phyloP scores from a whole-genome alignment of 2,113 vertebrate genomes.

The Lates calcarifer region DNA sequence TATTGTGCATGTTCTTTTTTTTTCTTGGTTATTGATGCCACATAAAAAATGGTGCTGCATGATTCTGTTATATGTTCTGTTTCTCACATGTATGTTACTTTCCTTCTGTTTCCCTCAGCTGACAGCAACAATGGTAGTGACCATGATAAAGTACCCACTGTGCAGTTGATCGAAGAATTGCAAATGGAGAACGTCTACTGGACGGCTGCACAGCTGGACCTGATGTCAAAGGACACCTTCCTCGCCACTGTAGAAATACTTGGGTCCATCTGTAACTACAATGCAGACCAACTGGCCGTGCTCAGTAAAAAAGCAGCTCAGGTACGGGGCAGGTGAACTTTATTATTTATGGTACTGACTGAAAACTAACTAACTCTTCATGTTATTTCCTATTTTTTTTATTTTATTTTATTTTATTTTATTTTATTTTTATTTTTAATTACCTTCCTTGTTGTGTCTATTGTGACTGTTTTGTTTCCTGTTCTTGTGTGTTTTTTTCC shows the following conservation, averaged over 20 bases:
- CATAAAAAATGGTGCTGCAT: neutral
- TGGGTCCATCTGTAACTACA: conserved; percentile 63
- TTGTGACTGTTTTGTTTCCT: too few species aligned
- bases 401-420: too few species aligned
- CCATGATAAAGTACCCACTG: conserved; percentile 19
- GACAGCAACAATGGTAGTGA: too few species aligned
- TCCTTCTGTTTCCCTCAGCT: conserved; percentile 16
- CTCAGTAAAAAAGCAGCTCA: conserved; percentile 66
- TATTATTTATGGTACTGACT: too few species aligned
- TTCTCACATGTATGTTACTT: neutral
- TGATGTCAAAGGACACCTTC: conserved; percentile 66
- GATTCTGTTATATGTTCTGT: neutral
- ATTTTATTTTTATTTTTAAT: too few species aligned
- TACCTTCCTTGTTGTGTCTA: too few species aligned
- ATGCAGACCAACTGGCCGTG: conserved; percentile 61
- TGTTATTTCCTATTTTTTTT: neutral
- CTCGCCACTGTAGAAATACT: conserved; percentile 56
- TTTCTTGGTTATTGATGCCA: neutral
- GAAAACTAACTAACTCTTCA: too few species aligned
- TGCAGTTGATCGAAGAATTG: conserved; percentile 62
- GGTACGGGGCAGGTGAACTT: conserved; percentile 69
- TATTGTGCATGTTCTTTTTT: neutral
- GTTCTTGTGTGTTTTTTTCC: too few species aligned
- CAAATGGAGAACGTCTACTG: conserved; percentile 68
- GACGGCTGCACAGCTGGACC: conserved; percentile 60